Percentiles rank a stretch among this genome's conserved stretches.
These are phyloP conservation scores for Forbesichthys agassizii DNA, from an alignment of 2,113 vertebrate species.

Conservation along the genomic window DNA sequence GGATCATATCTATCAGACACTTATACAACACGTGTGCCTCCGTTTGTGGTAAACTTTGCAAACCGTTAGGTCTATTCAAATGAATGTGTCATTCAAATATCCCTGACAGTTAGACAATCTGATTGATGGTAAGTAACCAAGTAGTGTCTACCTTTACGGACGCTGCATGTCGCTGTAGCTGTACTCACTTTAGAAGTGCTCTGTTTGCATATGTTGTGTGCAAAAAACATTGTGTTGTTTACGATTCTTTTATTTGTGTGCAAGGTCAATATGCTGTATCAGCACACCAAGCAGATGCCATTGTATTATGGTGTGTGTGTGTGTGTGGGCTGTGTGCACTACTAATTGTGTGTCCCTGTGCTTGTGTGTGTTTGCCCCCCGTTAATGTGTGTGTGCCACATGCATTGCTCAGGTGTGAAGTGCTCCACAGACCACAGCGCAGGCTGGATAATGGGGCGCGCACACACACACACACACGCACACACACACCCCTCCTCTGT, in stretches of 20 bases:
- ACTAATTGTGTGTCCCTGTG: background rate
- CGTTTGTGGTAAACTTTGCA: conserved; percentile 25
- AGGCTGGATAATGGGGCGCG: conserved; percentile 1
- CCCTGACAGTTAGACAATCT: conserved; percentile 7
- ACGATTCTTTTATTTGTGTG: background rate
- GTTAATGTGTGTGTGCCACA: conserved; percentile 53
- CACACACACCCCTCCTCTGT: conserved; percentile 10
- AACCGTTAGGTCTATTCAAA: conserved; percentile 52
- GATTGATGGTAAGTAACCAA: too few relatives aligned
- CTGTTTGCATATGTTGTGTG: conserved; percentile 1
- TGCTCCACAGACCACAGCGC: conserved; percentile 43
- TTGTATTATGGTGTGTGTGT: conserved; percentile 1
- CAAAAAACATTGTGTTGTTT: too few relatives aligned
- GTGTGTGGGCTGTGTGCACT: background rate
- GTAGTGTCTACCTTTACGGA: background rate
- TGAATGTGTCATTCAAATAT: conserved; percentile 25
- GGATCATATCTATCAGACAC: conserved; percentile 31
- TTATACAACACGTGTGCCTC: conserved; percentile 16
- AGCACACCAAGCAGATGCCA: background rate
- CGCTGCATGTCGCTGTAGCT: background rate
- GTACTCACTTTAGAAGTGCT: background rate
- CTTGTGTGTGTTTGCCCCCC: conserved; percentile 29
- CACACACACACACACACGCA: background rate
- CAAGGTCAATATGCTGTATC: conserved; percentile 21
- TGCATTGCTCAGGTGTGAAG: conserved; percentile 63